These are phyloP conservation scores for Riptortus pedestris DNA, from an alignment of 1,140 invertebrate species.

Conservation along the genomic window DNA sequence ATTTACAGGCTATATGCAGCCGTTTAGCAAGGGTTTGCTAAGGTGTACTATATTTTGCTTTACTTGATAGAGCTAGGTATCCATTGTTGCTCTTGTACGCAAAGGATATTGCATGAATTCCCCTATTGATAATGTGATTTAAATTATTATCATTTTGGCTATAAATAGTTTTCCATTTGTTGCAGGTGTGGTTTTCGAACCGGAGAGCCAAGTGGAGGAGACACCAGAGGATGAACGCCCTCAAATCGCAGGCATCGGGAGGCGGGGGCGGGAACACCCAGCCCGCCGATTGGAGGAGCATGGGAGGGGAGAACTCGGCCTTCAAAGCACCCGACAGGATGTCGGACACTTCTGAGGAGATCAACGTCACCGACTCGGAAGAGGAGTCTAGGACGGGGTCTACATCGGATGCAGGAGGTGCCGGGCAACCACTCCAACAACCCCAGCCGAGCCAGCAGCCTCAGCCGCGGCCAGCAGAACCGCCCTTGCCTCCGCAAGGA, in stretches of 20 bases:
- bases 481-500: background rate
- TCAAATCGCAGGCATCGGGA: constrained; percentile 51
- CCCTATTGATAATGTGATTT: too few species aligned
- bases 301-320: constrained; percentile 79
- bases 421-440: background rate
- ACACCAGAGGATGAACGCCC: constrained; percentile 85
- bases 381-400: constrained; percentile 15
- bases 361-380: constrained; percentile 35
- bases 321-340: constrained; percentile 52
- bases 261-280: constrained; percentile 30
- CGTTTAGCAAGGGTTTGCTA: too few species aligned
- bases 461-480: constrained; percentile 4
- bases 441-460: background rate
- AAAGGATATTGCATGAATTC: too few species aligned
- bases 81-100: too few species aligned
- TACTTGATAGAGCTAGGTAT: too few species aligned
- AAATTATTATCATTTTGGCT: too few species aligned
- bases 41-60: too few species aligned
- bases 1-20: too few species aligned
- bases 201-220: constrained; percentile 94
- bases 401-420: background rate
- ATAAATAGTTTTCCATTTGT: too few species aligned
- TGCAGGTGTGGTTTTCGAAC: constrained; percentile 96
- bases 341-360: constrained; percentile 34
- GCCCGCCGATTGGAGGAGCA: constrained; percentile 37